phyloP scores from a whole-genome alignment of 2,888 invertebrate species.

The Synergus laeviventris region DNA sequence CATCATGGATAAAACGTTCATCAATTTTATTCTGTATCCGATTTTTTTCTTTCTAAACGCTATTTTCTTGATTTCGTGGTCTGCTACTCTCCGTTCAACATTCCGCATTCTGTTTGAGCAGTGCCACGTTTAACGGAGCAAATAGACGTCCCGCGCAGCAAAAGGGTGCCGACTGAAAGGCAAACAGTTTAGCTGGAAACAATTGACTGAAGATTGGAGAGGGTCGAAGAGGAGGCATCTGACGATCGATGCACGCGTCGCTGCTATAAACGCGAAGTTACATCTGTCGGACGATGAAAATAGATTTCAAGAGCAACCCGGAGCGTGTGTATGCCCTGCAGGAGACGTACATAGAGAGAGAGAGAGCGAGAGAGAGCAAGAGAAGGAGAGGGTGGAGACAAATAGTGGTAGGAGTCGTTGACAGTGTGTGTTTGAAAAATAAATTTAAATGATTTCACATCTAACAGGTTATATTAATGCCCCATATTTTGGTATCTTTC shows the following conservation, averaged over 20 bases:
- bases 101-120: conserved; percentile 3
- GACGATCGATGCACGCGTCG: conserved; percentile 71
- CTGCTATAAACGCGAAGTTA: conserved; percentile 69
- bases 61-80: not conserved
- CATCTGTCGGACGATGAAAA: conserved; percentile 73
- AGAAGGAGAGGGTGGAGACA: conserved; percentile 2
- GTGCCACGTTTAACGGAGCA: conserved; percentile 70
- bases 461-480: too few relatives aligned
- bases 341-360: conserved; percentile 45
- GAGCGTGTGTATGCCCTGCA: conserved; percentile 46
- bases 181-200: conserved; percentile 77
- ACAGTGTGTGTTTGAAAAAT: not conserved
- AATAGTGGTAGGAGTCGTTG: not conserved
- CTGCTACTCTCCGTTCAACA: conserved; percentile 2
- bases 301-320: conserved; percentile 68
- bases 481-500: not conserved
- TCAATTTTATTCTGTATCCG: not conserved
- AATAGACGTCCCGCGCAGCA: conserved; percentile 69
- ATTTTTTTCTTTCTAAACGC: not conserved
- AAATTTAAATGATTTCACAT: not conserved
- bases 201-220: conserved; percentile 76
- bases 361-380: conserved; percentile 19
- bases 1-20: not conserved
- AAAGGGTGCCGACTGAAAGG: conserved; percentile 75
- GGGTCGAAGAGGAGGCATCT: conserved; percentile 67